phyloP scores from a whole-genome alignment of 2,888 invertebrate genomes.

The Mesorhabditis belari region DNA sequence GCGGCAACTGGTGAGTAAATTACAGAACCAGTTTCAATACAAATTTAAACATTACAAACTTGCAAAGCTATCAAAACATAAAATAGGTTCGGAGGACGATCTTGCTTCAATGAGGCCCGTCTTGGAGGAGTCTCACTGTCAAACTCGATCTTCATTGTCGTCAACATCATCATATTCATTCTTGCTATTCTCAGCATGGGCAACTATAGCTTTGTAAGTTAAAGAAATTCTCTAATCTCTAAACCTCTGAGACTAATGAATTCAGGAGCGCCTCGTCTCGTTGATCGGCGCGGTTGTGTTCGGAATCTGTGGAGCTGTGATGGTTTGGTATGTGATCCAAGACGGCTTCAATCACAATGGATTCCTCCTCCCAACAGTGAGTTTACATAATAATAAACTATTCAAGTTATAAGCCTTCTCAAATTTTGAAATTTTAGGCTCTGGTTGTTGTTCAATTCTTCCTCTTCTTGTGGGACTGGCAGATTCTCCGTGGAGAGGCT shows the following conservation, averaged over 20 bases:
- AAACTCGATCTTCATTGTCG: slow-evolving; percentile 35
- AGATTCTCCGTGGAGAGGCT: slow-evolving; percentile 47
- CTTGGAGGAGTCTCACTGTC: slow-evolving; percentile 37
- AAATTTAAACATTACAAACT: no score
- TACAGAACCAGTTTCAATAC: no score
- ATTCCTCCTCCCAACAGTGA: neutral
- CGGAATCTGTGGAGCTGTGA: neutral
- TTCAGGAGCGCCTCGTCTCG: neutral
- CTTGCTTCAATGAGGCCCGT: slow-evolving; percentile 43
- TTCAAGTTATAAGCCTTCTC: no score
- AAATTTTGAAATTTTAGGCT: slow-evolving; percentile 12
- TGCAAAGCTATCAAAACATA: neutral
- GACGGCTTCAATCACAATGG: neutral
- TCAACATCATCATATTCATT: slow-evolving; percentile 39
- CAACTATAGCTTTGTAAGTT: neutral
- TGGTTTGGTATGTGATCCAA: neutral
- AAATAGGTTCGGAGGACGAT: slow-evolving; percentile 43
- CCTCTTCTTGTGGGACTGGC: slow-evolving; percentile 47
- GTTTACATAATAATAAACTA: neutral
- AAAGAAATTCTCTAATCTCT: no score
- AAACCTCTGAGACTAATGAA: neutral
- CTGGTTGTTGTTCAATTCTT: slow-evolving; percentile 40
- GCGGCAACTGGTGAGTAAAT: slow-evolving; percentile 31
- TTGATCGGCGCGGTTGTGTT: neutral
- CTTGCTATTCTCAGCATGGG: slow-evolving; percentile 9